A percentile compares a stretch with the other conserved stretches of the same genome.
Evolutionary conservation across 2,113 vertebrate species (phyloP).

Genomic region (Scolopax mira): DNA sequence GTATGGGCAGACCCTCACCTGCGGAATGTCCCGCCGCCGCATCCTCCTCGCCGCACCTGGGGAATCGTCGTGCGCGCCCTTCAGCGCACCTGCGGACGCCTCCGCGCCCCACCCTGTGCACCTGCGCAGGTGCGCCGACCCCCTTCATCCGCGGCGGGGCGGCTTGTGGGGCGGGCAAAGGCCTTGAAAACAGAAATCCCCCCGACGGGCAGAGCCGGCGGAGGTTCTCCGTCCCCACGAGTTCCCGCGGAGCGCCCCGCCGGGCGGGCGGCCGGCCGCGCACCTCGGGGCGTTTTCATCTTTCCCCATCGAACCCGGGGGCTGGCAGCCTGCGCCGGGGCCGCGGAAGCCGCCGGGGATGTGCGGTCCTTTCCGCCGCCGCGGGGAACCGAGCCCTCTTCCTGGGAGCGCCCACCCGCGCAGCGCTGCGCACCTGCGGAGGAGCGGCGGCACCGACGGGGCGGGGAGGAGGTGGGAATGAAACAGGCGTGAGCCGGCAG

Average conservation of each 20-base stretch:
- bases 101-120: background rate
- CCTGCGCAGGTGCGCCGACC: background rate
- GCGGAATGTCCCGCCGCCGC: too few species aligned
- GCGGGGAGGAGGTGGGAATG: background rate
- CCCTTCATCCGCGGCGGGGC: background rate
- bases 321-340: background rate
- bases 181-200: background rate
- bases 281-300: accelerated
- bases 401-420: background rate
- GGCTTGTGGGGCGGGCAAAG: background rate
- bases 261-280: background rate
- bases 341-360: too few species aligned
- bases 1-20: background rate
- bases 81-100: background rate
- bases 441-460: background rate
- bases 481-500: background rate
- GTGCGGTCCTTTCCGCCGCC: background rate
- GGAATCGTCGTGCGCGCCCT: background rate
- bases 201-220: background rate
- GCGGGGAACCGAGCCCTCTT: background rate
- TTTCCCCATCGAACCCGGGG: background rate
- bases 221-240: background rate
- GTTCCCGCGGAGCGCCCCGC: background rate
- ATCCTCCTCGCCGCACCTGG: too few species aligned
- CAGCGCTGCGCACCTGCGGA: background rate